These are phyloP conservation scores for Teleiodes luculella DNA, from an alignment of 2,888 invertebrate genomes.

Conservation along the genomic window DNA sequence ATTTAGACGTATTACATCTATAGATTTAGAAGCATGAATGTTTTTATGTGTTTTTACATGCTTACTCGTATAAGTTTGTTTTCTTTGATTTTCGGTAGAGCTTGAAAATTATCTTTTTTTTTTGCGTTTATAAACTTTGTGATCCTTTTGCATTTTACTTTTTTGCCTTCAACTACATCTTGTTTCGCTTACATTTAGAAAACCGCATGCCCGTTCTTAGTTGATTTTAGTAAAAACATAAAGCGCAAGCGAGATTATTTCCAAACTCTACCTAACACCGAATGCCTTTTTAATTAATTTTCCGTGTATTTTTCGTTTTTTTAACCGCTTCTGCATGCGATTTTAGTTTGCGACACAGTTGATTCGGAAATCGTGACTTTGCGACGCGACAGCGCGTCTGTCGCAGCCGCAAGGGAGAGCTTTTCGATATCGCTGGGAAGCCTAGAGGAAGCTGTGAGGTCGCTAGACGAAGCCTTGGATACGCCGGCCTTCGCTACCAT, in stretches of 20 bases:
- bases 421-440: constrained; percentile 72
- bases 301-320: constrained; percentile 32
- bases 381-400: constrained; percentile 71
- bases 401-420: constrained; percentile 67
- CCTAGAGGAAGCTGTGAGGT: constrained; percentile 66
- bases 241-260: too few relatives aligned
- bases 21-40: neutral
- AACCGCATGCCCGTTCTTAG: too few relatives aligned
- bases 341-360: constrained; percentile 28
- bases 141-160: too few relatives aligned
- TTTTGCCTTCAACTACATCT: too few relatives aligned
- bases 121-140: too few relatives aligned
- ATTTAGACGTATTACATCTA: too few relatives aligned
- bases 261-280: too few relatives aligned
- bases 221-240: too few relatives aligned
- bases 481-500: constrained; percentile 66
- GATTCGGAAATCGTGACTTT: constrained; percentile 76
- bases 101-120: neutral
- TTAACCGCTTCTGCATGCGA: constrained; percentile 49
- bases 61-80: neutral
- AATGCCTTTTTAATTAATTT: constrained; percentile 9
- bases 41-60: neutral
- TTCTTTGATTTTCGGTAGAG: neutral
- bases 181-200: too few relatives aligned
- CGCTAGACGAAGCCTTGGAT: constrained; percentile 63